A percentile compares a stretch with the other conserved stretches of the same genome.
phyloP scores from a whole-genome alignment of 2,113 vertebrate species.

The Carassius auratus region DNA sequence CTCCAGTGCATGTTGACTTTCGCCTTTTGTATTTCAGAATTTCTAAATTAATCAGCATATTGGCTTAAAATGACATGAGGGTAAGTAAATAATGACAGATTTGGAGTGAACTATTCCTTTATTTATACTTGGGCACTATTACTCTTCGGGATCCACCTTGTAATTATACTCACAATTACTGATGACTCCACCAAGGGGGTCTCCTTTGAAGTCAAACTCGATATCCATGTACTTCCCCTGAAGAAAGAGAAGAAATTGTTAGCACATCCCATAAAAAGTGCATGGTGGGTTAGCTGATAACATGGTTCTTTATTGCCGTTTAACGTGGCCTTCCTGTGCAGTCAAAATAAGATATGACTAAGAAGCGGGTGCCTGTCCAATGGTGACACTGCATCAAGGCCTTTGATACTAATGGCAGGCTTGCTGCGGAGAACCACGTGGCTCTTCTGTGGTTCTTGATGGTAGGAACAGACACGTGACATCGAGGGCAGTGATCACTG shows the following conservation, averaged over 20 bases:
- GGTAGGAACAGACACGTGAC: conserved; percentile 15
- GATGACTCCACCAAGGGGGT: conserved; percentile 97
- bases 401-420: conserved; percentile 32
- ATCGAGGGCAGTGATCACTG: conserved; percentile 21
- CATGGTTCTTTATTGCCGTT: conserved; percentile 7
- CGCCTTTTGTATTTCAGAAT: not conserved
- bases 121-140: not conserved
- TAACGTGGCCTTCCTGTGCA: not conserved
- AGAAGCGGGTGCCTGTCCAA: not conserved
- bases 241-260: conserved; percentile 52
- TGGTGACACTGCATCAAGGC: conserved; percentile 45
- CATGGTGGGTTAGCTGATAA: not conserved
- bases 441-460: conserved; percentile 28
- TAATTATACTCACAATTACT: conserved; percentile 93
- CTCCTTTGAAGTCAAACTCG: conserved; percentile 99
- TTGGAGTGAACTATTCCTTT: not conserved
- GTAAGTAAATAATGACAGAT: not conserved
- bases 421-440: conserved; percentile 14
- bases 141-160: conserved; percentile 18
- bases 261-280: not conserved
- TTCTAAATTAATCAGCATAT: not conserved
- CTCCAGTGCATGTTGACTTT: not conserved
- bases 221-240: conserved; percentile 99
- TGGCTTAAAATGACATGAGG: not conserved
- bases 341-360: conserved; percentile 52